Evolutionary conservation across 1,140 invertebrate species (phyloP).

Genomic region (Brachionus rubens): DNA sequence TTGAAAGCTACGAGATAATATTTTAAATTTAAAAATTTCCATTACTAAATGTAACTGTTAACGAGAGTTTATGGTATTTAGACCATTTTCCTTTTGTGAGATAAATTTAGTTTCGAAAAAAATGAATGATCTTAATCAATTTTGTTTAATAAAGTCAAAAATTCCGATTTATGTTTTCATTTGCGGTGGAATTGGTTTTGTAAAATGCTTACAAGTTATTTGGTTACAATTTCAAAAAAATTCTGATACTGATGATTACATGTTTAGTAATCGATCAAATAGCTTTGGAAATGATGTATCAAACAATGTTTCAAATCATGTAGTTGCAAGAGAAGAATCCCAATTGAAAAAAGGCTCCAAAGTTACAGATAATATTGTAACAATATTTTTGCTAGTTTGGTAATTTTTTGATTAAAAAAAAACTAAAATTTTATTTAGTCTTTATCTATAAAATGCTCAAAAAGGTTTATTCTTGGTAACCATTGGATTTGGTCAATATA

Average conservation of each 20-base stretch:
- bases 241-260: slow-evolving; percentile 11
- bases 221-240: slow-evolving; percentile 67
- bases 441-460: too few species aligned
- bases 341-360: slow-evolving; percentile 52
- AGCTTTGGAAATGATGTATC: not conserved
- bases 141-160: slow-evolving; percentile 48
- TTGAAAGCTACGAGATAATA: too few species aligned
- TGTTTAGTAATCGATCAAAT: not conserved
- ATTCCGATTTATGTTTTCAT: slow-evolving; percentile 56
- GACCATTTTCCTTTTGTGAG: not conserved
- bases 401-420: too few species aligned
- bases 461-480: slow-evolving; percentile 67
- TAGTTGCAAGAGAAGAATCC: slow-evolving; percentile 47
- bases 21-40: too few species aligned
- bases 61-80: too few species aligned
- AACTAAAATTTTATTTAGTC: too few species aligned
- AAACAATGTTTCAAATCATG: not conserved
- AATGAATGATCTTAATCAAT: not conserved
- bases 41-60: too few species aligned
- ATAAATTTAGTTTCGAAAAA: not conserved
- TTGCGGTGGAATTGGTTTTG: slow-evolving; percentile 53
- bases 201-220: slow-evolving; percentile 61
- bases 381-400: slow-evolving; percentile 54
- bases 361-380: slow-evolving; percentile 51
- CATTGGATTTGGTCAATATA: slow-evolving; percentile 60